Evolutionary conservation across 2,888 invertebrate genomes (phyloP), one percentile per base, ranked within the genome.

Genomic region (Emmelina monodactyla): DNA sequence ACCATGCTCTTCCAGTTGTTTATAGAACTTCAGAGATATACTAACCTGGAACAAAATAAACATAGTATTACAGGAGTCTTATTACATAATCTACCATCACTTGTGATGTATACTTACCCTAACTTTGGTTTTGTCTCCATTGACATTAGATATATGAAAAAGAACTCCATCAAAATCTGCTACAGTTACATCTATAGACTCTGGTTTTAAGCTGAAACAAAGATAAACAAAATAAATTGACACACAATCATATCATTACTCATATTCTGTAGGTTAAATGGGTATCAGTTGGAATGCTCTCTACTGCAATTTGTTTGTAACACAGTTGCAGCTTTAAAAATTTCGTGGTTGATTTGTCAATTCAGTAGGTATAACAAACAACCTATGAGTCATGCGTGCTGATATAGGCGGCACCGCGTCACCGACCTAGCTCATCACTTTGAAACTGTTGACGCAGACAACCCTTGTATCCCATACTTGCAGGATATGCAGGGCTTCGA

Each of bases 121-220:
- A 82, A 99, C 88, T 89, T 97, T 97, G 59, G 92, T 91, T 85
- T 96, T 97, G 76, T 98, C 97, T 58, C 91, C 91, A 78, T 94
- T 92, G 57, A 94, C 85, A 85, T 97, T 99, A 44, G 97, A 97
- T 82, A 99, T 91, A 81, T 97, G 97, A 84, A 96, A 99, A 50
- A 98, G 82, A 44, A 96, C 98, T 55, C 99, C 98, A 85, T 99
- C 99, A 82, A 99, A 99, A 83, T 99, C 99, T 53, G 95, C 94
- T 66, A 95, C 88, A 49, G 85, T 88, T 57, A 97, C 90, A 82
- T 97, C 96, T 66, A 95, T 94, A 53, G 92, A 91, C 72, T 98
- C 97, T 47, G 92, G 90, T 84, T 97, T 97, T 68, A 90, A 88
- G 49, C 95, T 95, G 80, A 45, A 89, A n/a, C n/a, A n/a, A n/a